Evolutionary conservation across 2,113 vertebrate species (phyloP).

Genomic region (Perca flavescens): DNA sequence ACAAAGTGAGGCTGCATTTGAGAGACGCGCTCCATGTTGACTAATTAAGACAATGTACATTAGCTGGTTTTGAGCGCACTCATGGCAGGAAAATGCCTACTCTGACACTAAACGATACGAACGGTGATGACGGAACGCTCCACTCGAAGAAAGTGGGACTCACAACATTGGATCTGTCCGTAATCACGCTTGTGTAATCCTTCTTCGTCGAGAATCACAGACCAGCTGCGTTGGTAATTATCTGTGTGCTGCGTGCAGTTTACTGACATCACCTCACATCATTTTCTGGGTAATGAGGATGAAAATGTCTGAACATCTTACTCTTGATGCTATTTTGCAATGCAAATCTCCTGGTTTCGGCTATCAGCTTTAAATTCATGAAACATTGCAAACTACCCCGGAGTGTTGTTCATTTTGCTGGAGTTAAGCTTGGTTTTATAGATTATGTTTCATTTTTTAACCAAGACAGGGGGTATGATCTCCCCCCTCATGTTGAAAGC

Average conservation of each 20-base stretch:
- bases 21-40: not conserved
- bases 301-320: slow-evolving; percentile 28
- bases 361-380: not conserved
- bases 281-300: slow-evolving; percentile 42
- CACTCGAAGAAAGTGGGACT: not conserved
- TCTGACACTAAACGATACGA: not conserved
- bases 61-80: not conserved
- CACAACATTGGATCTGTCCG: not conserved
- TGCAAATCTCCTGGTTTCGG: not conserved
- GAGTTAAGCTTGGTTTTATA: not conserved
- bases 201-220: slow-evolving; percentile 35
- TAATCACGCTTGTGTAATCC: not conserved
- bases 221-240: slow-evolving; percentile 52
- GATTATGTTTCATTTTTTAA: not conserved
- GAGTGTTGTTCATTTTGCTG: not conserved
- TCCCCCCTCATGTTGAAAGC: too few species aligned
- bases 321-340: slow-evolving; percentile 27
- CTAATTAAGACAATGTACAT: not conserved
- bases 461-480: not conserved
- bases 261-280: slow-evolving; percentile 50
- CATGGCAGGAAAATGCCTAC: not conserved
- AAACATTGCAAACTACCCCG: not conserved
- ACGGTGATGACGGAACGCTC: not conserved
- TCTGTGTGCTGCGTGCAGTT: slow-evolving; percentile 27
- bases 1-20: slow-evolving; percentile 3